These are phyloP conservation scores for Euglossa dilemma DNA, from an alignment of 1,140 invertebrate species.

Conservation along the genomic window DNA sequence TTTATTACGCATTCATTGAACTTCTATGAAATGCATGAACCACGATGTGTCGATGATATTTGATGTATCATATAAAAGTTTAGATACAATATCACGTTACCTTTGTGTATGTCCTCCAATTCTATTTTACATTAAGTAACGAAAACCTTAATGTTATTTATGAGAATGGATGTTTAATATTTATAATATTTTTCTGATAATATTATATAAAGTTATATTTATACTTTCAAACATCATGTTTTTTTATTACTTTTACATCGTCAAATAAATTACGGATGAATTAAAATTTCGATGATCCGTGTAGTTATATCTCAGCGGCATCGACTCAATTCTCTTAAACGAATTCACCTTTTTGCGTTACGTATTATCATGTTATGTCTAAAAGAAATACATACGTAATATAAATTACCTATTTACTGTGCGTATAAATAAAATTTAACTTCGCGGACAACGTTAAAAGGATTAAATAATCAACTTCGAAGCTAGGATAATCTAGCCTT, in stretches of 20 bases:
- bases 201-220: conserved; percentile 77
- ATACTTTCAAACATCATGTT: conserved; percentile 69
- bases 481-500: not conserved
- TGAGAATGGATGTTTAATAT: conserved; percentile 68
- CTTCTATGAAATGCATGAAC: not conserved
- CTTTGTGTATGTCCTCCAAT: conserved; percentile 50
- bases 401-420: not conserved
- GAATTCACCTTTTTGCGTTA: not conserved
- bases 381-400: not conserved
- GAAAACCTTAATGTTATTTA: conserved; percentile 60
- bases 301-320: not conserved
- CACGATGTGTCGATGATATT: not conserved
- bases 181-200: conserved; percentile 76
- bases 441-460: not conserved
- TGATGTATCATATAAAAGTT: conserved; percentile 18
- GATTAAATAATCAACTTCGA: not conserved
- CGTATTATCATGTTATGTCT: not conserved
- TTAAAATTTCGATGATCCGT: not conserved
- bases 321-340: not conserved
- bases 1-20: conserved; percentile 1
- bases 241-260: not conserved
- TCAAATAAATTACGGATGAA: not conserved
- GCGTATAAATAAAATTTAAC: not conserved
- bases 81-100: conserved; percentile 23
- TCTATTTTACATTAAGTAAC: conserved; percentile 52